Base-by-base conservation (phyloP, 1,140 invertebrate species). In the Heterodera carotae region DNA sequence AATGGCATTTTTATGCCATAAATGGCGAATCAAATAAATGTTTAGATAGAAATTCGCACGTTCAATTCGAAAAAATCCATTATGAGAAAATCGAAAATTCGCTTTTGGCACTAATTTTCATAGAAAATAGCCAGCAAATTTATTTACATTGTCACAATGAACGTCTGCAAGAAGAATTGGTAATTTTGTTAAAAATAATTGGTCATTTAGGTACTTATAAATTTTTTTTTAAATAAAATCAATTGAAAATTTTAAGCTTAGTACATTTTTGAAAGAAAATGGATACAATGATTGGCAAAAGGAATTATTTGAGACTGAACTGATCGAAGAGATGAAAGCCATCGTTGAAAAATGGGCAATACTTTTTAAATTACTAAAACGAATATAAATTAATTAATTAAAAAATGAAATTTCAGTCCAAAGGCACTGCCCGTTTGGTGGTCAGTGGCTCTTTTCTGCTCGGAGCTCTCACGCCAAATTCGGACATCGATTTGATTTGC, bases 31-130 rank as follows among this genome's bases (percentile, higher is more conserved):
- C 4, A 5, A 34, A 5, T 4, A 31, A 64, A 64, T 5, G 10
- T 67, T 36, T 36, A 67, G 39, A 67, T 18, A 27, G 22, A 67
- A 67, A 43, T 67, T 67, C 18, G 39, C 22, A 67, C 39, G 18
- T 18, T 18, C 6, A 67, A 67, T 43, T 34, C 18, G 33, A 12
- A 67, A 67, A 67, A n/a, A 22, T 18, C 66, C 4, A 67, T 67
- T 15, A 18, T n/a, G 66, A 22, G 10, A 15, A 22, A 67, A 18
- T 22, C 22, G 22, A 67, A 67, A 4, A 1, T 15, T 67, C 48
- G 22, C 48, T 18, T 53, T 53, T 53, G 12, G 48, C 48, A 53
- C 48, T 53, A 53, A 53, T 18, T 4, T 53, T 53, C 22, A 22
- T 53, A 18, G 48, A 53, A 22, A 53, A 53, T 22, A 53, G 12